These are phyloP conservation scores for Microcebus murinus DNA, from an alignment of 2,113 vertebrate species.

Conservation along the genomic window DNA sequence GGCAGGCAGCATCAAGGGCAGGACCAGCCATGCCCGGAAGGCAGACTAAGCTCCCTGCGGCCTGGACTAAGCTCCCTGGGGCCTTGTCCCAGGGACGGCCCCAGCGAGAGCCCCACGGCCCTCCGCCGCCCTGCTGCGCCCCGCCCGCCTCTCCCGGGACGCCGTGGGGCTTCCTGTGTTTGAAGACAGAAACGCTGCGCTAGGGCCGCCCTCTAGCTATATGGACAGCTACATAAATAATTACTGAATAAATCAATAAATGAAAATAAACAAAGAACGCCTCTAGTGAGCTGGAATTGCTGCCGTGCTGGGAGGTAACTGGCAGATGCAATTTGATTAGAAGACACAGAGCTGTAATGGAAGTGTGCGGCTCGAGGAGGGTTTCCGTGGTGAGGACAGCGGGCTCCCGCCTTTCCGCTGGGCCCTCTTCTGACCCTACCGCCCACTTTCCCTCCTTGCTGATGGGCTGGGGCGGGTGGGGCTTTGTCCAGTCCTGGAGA, in stretches of 20 bases:
- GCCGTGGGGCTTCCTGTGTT: neutral
- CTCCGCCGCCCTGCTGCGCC: rapidly evolving
- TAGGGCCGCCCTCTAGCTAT: neutral
- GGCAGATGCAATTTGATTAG: slow-evolving; percentile 85
- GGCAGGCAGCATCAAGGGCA: neutral
- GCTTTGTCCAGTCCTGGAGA: neutral
- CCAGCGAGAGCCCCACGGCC: rapidly evolving
- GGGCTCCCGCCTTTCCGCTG: slow-evolving; percentile 54
- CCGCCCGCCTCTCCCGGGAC: neutral
- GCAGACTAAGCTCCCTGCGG: neutral
- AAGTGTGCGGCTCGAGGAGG: slow-evolving; percentile 55
- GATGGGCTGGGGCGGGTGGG: rapidly evolving
- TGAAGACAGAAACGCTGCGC: neutral
- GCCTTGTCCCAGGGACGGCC: neutral
- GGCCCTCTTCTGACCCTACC: neutral
- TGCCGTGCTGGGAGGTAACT: slow-evolving; percentile 83
- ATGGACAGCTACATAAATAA: slow-evolving; percentile 63
- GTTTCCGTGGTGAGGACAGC: slow-evolving; percentile 71
- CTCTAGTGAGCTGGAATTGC: slow-evolving; percentile 80
- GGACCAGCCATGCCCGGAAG: too few relatives aligned
- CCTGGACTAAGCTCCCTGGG: too few relatives aligned
- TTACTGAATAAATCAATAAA: slow-evolving; percentile 74
- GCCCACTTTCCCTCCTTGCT: neutral
- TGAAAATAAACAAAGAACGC: slow-evolving; percentile 72
- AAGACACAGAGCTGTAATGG: slow-evolving; percentile 72